These are phyloP conservation scores for Leiothrix lutea DNA, from an alignment of 2,113 vertebrate species.

Conservation along the genomic window DNA sequence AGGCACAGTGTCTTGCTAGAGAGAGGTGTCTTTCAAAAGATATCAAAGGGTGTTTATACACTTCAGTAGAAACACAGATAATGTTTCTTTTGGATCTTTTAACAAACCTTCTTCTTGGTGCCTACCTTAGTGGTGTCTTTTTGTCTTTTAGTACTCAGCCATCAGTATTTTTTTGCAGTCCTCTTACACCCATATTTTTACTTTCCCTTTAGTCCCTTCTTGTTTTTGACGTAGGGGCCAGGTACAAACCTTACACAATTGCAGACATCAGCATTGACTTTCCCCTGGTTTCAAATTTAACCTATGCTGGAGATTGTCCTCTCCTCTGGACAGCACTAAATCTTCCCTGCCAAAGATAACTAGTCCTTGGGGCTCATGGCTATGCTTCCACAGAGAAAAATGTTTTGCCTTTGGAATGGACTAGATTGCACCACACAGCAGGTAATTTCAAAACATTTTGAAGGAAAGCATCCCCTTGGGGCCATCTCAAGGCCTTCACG, in stretches of 20 bases:
- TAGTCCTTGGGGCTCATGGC: slow-evolving; percentile 8
- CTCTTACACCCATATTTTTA: not conserved
- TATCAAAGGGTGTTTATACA: not conserved
- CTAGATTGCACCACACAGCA: not conserved
- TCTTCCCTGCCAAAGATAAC: slow-evolving; percentile 1
- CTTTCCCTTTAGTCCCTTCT: not conserved
- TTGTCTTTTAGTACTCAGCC: not conserved
- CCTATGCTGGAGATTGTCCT: not conserved
- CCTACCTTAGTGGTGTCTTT: not conserved
- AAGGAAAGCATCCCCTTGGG: not conserved
- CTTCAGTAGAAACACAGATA: not conserved
- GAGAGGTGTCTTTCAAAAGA: not conserved
- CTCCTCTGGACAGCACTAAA: slow-evolving; percentile 9
- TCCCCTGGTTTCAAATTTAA: not conserved
- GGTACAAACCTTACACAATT: not conserved
- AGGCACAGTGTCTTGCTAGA: not conserved
- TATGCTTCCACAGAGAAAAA: slow-evolving; percentile 2
- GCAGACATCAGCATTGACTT: not conserved
- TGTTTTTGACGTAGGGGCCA: not conserved
- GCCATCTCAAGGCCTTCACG: not conserved
- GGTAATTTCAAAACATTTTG: not conserved
- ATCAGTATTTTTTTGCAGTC: accelerated
- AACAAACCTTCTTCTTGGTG: not conserved
- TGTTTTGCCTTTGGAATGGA: slow-evolving; percentile 7
- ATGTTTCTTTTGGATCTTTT: not conserved